These are phyloP conservation scores for Rhinatrema bivittatum DNA, from an alignment of 2,797 vertebrate genomes.

Conservation along the genomic window DNA sequence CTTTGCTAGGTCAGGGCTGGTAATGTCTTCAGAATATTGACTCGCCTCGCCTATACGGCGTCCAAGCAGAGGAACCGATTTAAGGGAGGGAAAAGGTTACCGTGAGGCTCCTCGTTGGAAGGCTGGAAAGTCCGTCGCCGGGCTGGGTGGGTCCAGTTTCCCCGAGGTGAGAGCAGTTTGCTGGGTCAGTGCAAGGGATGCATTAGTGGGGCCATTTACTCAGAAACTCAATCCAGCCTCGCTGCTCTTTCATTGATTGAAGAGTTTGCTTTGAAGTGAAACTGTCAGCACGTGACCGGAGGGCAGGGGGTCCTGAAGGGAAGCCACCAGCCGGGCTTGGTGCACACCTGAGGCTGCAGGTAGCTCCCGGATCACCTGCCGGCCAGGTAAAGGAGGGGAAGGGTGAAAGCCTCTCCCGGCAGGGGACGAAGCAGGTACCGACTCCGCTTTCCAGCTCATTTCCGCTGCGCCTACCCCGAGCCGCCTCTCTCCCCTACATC, in stretches of 20 bases:
- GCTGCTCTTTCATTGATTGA: constrained; percentile 24
- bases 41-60: no score
- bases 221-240: constrained; percentile 22
- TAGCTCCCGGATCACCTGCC: background rate
- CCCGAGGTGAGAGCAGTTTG: constrained; percentile 8
- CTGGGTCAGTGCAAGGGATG: constrained; percentile 24
- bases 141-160: background rate
- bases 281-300: constrained; percentile 41
- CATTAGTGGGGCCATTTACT: constrained; percentile 29
- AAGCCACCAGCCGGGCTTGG: background rate
- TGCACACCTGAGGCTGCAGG: constrained; percentile 25
- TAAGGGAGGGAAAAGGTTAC: no score
- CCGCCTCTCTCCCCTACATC: no score
- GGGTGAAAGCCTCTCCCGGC: no score
- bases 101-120: no score
- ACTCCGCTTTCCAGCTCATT: no score
- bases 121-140: no score
- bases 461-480: no score
- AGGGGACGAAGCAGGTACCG: no score
- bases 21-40: no score
- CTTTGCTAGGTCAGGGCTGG: no score
- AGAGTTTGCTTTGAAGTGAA: constrained; percentile 29
- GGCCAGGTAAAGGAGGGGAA: background rate
- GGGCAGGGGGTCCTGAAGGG: constrained; percentile 21
- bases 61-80: no score